Evolutionary conservation across 2,888 invertebrate species (phyloP), one percentile per base, ranked within the genome.

Genomic region (Trachelus stipa): DNA sequence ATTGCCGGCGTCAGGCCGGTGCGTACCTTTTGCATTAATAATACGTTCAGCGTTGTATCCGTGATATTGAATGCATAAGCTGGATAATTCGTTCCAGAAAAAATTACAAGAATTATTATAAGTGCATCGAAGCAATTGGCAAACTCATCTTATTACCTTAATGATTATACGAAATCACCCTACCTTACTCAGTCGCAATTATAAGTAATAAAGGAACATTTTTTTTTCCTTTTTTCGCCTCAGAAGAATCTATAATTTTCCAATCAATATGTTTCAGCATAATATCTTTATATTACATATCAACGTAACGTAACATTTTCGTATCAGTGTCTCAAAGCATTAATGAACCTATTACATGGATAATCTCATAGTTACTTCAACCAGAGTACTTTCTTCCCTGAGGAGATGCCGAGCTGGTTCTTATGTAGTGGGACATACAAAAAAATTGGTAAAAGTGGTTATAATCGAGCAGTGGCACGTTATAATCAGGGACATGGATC

Each of bases 21-120:
- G 84, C 84, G 82, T 83, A 83, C 81, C 80, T 80, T 82, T 85
- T 81, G 83, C 83, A 83, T 86, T 56, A 56, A 56, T 56, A 56
- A 56, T 56, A 56, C 9, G 23, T 56, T 23, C 23, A 23, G 23
- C 23, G 15, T 56, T 56, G 23, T 56, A 56, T 56, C 56, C 12
- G 56, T 23, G 9, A 56, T 56, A 56, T 56, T 23, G 23, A 56
- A 23, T 56, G 56, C 56, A 56, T 56, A 15, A 23, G 15, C 56
- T 23, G 56, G 56, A 9, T 56, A 23, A 56, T 56, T 56, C 56
- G 9, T 56, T 23, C 0, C 2, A 23, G 23, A 23, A 56, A 56
- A 56, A 56, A 23, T 0, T 9, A 56, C 23, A 56, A 56, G 2
- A 15, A 23, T 56, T 56, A 56, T 9, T 56, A 56, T 56, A 56